These are phyloP conservation scores for Nowickia ferox DNA, from an alignment of 2,888 invertebrate species.

Conservation along the genomic window DNA sequence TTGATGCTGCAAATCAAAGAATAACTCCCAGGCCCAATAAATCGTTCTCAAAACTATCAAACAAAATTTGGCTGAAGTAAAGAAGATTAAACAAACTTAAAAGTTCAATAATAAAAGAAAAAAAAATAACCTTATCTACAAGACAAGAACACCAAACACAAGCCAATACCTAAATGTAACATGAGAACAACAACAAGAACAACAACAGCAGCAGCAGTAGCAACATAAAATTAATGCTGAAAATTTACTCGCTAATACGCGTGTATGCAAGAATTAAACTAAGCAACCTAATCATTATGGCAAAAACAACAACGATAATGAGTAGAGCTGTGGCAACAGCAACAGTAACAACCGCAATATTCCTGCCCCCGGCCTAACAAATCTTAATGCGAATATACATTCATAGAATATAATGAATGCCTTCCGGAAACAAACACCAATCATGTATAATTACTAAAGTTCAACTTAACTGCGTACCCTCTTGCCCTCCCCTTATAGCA, in stretches of 20 bases:
- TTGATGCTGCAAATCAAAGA: not conserved
- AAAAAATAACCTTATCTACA: constrained; percentile 53
- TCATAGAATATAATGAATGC: constrained; percentile 69
- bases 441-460: constrained; percentile 65
- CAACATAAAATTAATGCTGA: constrained; percentile 34
- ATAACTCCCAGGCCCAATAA: not conserved
- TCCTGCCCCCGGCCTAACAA: constrained; percentile 43
- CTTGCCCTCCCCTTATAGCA: not conserved
- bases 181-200: not conserved
- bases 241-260: constrained; percentile 14
- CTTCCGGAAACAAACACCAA: constrained; percentile 69
- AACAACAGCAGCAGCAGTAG: not conserved
- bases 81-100: constrained; percentile 42
- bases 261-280: not conserved
- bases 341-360: constrained; percentile 23
- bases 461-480: not conserved
- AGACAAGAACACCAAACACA: constrained; percentile 14
- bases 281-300: constrained; percentile 38
- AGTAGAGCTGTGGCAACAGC: not conserved
- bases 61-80: constrained; percentile 4
- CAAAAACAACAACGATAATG: constrained; percentile 25
- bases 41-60: constrained; percentile 2
- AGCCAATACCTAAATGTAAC: constrained; percentile 1
- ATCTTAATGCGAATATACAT: constrained; percentile 58
- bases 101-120: constrained; percentile 35